These are phyloP conservation scores for Hippoglossus stenolepis DNA, from an alignment of 2,113 vertebrate genomes.

Conservation along the genomic window DNA sequence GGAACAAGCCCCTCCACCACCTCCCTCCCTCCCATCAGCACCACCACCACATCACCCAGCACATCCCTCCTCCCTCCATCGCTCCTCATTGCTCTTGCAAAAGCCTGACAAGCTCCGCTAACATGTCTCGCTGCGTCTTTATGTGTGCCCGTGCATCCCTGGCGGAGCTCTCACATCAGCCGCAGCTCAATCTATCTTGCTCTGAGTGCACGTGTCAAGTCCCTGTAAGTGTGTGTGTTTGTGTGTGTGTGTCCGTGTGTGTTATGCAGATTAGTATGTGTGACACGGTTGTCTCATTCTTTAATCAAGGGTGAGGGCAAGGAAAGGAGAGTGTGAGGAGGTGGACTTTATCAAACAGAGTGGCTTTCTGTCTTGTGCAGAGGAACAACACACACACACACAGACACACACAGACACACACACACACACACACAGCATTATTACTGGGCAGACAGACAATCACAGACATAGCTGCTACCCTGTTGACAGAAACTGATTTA, in stretches of 20 bases:
- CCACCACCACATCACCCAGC: constrained; percentile 22
- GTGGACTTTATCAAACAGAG: constrained; percentile 65
- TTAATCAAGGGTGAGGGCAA: constrained; percentile 66
- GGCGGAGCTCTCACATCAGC: constrained; percentile 45
- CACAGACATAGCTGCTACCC: not conserved
- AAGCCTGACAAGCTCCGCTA: constrained; percentile 65
- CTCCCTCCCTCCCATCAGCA: not conserved
- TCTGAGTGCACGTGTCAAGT: constrained; percentile 31
- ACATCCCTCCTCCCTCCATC: constrained; percentile 54
- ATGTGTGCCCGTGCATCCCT: constrained; percentile 46
- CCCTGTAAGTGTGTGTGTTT: constrained; percentile 1
- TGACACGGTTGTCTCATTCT: constrained; percentile 59
- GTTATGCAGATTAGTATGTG: constrained; percentile 7
- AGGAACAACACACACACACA: constrained; percentile 26
- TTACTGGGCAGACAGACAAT: constrained; percentile 4
- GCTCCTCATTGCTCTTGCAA: constrained; percentile 61
- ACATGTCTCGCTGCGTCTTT: constrained; percentile 59
- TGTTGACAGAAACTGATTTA: constrained; percentile 25
- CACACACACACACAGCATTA: constrained; percentile 24
- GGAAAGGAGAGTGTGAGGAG: constrained; percentile 42
- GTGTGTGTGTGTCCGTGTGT: not conserved
- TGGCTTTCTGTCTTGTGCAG: constrained; percentile 27
- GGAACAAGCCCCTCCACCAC: constrained; percentile 72
- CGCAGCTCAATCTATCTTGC: constrained; percentile 40
- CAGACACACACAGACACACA: constrained; percentile 23